Evolutionary conservation across 2,888 invertebrate species (phyloP).

Genomic region (Cistogaster globosa): DNA sequence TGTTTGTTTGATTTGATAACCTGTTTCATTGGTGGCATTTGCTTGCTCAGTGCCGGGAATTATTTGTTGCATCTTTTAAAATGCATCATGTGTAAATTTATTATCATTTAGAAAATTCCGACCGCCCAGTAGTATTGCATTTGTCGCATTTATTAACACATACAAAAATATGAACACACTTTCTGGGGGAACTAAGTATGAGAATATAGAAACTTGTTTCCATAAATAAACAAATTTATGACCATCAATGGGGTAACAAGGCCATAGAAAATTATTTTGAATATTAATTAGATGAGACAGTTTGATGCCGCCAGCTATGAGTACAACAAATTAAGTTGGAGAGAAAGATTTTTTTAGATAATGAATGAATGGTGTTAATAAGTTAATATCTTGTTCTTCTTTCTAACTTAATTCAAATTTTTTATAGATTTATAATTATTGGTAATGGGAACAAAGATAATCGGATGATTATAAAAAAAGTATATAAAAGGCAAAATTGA

Average conservation of each 20-base stretch:
- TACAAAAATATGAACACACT: slow-evolving; percentile 12
- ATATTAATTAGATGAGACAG: slow-evolving; percentile 55
- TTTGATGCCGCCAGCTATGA: not conserved
- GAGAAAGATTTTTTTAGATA: not conserved
- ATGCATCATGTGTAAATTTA: slow-evolving; percentile 70
- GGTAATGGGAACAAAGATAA: no score
- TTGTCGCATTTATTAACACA: slow-evolving; percentile 72
- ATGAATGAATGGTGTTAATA: slow-evolving; percentile 29
- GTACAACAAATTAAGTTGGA: not conserved
- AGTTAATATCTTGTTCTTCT: slow-evolving; percentile 14
- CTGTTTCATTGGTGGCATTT: slow-evolving; percentile 52
- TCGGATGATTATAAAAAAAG: no score
- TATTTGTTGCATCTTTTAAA: slow-evolving; percentile 46
- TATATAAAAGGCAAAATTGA: no score
- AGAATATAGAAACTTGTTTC: slow-evolving; percentile 32
- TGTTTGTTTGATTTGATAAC: slow-evolving; percentile 34
- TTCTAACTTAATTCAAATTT: not conserved
- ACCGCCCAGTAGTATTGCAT: slow-evolving; percentile 73
- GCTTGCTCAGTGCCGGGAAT: slow-evolving; percentile 8
- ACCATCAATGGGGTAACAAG: slow-evolving; percentile 64
- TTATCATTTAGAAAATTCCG: slow-evolving; percentile 68
- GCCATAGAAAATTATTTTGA: slow-evolving; percentile 64
- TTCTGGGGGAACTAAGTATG: not conserved
- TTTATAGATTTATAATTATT: slow-evolving; percentile 1
- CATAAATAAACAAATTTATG: slow-evolving; percentile 61